Base-by-base conservation (phyloP, 2,888 invertebrate species). In the Acanthosepion lycidas region DNA sequence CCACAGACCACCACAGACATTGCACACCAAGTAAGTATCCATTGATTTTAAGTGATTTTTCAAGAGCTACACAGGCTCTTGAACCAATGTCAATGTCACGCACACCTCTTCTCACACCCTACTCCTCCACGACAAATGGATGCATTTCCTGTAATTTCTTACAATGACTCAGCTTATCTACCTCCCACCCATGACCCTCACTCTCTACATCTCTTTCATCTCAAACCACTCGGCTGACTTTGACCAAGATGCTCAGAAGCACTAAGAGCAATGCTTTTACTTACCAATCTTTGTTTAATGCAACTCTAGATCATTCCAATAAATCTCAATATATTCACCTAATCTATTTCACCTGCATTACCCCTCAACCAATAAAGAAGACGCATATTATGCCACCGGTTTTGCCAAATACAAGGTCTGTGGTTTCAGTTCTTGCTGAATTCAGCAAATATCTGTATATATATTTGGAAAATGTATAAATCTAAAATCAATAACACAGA, bases 1-100 rank as follows among this genome's bases (percentile, higher is more conserved):
- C 78, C 78, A 78, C 78, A 78, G n/a, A 78, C 78, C n/a, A 78
- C 78, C n/a, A 78, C 78, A 78, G 78, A 78, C 78, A 78, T n/a
- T 78, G 78, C 78, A 33, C 78, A 78, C 78, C 78, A 78, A 78
- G 78, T 78, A 78, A 78, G 78, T 78, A 78, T 78, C 78, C 78
- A 78, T 78, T 78, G 78, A 78, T 78, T 78, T 78, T 78, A 78
- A 78, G 78, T 78, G 78, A 78, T 78, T 78, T 78, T 78, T 78
- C 78, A 78, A 78, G 78, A 33, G 78, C 78, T 33, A 15, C 78
- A 33, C n/a, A 15, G 12, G 12, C 78, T 78, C n/a, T 78, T 78
- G 78, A 78, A 78, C n/a, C 78, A 78, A 78, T 78, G 78, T 78
- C 78, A 78, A 78, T 78, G 78, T 78, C 78, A 78, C 78, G n/a